phyloP scores from a whole-genome alignment of 1,140 invertebrate species.

The Xylocopa sonorina region DNA sequence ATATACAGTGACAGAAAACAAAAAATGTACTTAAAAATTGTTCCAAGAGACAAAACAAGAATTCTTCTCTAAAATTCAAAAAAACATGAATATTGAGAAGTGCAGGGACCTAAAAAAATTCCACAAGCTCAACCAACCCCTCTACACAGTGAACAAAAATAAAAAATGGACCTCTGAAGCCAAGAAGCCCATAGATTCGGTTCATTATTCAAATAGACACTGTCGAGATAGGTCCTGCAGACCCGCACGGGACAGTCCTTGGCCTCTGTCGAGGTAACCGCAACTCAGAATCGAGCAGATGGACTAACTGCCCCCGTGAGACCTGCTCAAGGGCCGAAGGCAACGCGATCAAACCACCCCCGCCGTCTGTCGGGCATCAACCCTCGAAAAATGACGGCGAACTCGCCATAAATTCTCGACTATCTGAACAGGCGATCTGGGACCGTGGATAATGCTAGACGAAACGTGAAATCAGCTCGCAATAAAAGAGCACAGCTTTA shows the following conservation, averaged over 20 bases:
- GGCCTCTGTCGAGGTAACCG: conserved; percentile 52
- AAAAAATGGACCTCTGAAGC: background rate
- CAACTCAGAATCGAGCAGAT: conserved; percentile 70
- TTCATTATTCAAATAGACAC: conserved; percentile 46
- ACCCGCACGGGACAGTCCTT: conserved; percentile 23
- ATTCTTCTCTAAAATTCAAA: background rate
- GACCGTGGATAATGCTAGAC: conserved; percentile 29
- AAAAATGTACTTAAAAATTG: too few species aligned
- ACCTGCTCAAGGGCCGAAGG: conserved; percentile 53
- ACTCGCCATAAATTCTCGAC: conserved; percentile 65
- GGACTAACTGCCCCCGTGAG: conserved; percentile 78
- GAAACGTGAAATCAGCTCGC: conserved; percentile 13
- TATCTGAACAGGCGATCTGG: conserved; percentile 59
- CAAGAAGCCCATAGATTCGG: background rate
- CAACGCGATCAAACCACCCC: conserved; percentile 61
- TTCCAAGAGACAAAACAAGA: too few species aligned
- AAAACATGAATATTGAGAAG: too few species aligned
- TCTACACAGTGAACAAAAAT: too few species aligned
- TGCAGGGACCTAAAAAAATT: too few species aligned
- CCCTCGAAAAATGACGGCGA: conserved; percentile 64
- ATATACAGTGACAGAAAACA: too few species aligned
- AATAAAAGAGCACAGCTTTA: conserved; percentile 38
- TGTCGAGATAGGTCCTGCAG: conserved; percentile 45
- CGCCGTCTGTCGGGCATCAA: conserved; percentile 71
- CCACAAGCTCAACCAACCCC: background rate